These are phyloP conservation scores for Epinotia bilunana DNA, from an alignment of 2,888 invertebrate species.

Conservation along the genomic window DNA sequence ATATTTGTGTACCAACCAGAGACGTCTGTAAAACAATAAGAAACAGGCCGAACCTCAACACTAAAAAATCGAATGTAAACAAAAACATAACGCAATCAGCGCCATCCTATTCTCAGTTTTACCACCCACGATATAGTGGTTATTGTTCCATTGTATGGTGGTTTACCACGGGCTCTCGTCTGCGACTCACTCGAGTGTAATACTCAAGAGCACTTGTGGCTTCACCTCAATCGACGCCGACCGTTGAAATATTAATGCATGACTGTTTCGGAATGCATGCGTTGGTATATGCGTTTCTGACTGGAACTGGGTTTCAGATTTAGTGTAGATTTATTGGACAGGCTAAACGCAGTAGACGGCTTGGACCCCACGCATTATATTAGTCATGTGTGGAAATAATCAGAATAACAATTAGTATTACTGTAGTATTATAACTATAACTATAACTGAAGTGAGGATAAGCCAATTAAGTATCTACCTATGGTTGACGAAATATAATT, in stretches of 20 bases:
- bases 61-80: slow-evolving; percentile 19
- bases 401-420: neutral
- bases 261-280: slow-evolving; percentile 36
- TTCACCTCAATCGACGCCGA: slow-evolving; percentile 32
- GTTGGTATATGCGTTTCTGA: slow-evolving; percentile 7
- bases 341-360: slow-evolving; percentile 7
- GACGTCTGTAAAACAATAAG: neutral
- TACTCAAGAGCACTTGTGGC: slow-evolving; percentile 37
- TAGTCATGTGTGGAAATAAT: neutral
- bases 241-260: slow-evolving; percentile 41
- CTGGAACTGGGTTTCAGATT: slow-evolving; percentile 16
- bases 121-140: slow-evolving; percentile 27
- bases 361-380: neutral
- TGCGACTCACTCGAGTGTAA: slow-evolving; percentile 33
- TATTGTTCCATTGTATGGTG: slow-evolving; percentile 25
- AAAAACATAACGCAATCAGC: slow-evolving; percentile 21
- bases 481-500: too few relatives aligned
- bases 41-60: slow-evolving; percentile 13
- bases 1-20: slow-evolving; percentile 11
- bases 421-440: too few relatives aligned
- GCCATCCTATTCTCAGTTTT: slow-evolving; percentile 18
- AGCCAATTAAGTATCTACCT: neutral
- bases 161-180: slow-evolving; percentile 14
- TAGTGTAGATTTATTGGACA: slow-evolving; percentile 6
- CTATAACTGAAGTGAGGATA: neutral